Base-by-base conservation (phyloP, 2,888 invertebrate species). In the Seira musarum region DNA sequence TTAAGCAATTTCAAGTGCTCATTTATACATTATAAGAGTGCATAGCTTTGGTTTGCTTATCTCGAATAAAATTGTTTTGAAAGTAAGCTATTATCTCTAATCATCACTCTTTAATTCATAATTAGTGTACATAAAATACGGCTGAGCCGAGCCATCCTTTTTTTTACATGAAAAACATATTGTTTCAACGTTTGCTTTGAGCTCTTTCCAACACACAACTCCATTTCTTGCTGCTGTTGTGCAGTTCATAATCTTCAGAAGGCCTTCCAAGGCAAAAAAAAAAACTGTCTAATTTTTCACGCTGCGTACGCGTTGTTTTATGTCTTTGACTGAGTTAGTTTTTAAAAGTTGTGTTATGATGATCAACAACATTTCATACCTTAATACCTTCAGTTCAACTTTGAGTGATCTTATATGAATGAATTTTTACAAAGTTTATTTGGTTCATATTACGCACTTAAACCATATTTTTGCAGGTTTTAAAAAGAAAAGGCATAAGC, bases 71-170 rank as follows among this genome's bases (percentile, higher is more conserved):
- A n/a, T 49, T 49, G 49, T 49, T 49, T 49, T 49, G 49, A 49
- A 49, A 49, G 49, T 49, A 49, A 49, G 49, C 49, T n/a, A 49
- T 49, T 49, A 49, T 49, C 49, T 49, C 49, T 49, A 49, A 49
- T 49, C 49, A 49, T 49, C 49, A 49, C 49, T 49, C 17, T 49
- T 49, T 49, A 49, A 49, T 49, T 49, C 49, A 49, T 49, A 49
- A 49, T 49, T 49, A 49, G 49, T 49, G 49, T 49, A 49, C 15
- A 49, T 49, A 49, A 49, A 49, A 49, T 49, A 15, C 49, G 49
- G 49, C 49, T 49, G 49, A n/a, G 49, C 49, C 15, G 49, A 49
- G 49, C 49, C 49, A 49, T 49, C 49, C 49, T 49, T 8, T n/a
- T 49, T 49, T n/a, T 8, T 49, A 49, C 49, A n/a, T 49, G 49